These are phyloP conservation scores for Forbesichthys papilliferus DNA, from an alignment of 2,113 vertebrate genomes.

Conservation along the genomic window DNA sequence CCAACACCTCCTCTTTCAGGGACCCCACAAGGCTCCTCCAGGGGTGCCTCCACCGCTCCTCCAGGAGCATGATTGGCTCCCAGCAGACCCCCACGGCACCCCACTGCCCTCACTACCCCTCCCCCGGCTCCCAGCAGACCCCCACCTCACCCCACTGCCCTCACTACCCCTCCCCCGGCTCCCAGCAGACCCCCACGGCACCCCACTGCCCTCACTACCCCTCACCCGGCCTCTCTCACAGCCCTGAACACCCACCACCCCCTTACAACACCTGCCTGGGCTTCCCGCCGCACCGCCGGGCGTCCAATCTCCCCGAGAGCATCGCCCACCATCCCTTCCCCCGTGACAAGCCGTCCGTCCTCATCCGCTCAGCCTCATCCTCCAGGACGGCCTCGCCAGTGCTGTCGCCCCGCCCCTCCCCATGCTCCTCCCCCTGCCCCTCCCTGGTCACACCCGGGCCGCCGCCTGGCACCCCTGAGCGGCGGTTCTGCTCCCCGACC, in stretches of 20 bases:
- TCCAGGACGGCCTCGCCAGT: conserved; percentile 54
- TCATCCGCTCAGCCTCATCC: conserved; percentile 46
- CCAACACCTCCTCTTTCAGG: conserved; percentile 76
- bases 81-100: conserved; percentile 9
- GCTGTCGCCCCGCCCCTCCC: conserved; percentile 56
- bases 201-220: conserved; percentile 13
- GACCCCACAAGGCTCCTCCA: conserved; percentile 72
- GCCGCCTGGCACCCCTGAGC: conserved; percentile 56
- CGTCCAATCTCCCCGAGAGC: conserved; percentile 2
- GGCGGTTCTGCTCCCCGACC: conserved; percentile 57
- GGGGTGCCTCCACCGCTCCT: conserved; percentile 65
- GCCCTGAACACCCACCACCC: not conserved
- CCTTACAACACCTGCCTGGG: conserved; percentile 51
- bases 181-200: conserved; percentile 12
- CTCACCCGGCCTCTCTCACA: conserved; percentile 8
- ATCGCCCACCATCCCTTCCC: conserved; percentile 42
- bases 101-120: conserved; percentile 38
- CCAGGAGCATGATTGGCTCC: conserved; percentile 50
- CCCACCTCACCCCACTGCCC: conserved; percentile 7
- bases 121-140: conserved; percentile 40
- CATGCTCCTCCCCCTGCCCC: conserved; percentile 67
- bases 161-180: conserved; percentile 14
- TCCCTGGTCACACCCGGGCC: conserved; percentile 55
- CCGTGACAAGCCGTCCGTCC: conserved; percentile 53
- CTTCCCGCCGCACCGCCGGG: conserved; percentile 39